Base-by-base conservation (phyloP, 2,888 invertebrate genomes). In the Parnassius glacialis region DNA sequence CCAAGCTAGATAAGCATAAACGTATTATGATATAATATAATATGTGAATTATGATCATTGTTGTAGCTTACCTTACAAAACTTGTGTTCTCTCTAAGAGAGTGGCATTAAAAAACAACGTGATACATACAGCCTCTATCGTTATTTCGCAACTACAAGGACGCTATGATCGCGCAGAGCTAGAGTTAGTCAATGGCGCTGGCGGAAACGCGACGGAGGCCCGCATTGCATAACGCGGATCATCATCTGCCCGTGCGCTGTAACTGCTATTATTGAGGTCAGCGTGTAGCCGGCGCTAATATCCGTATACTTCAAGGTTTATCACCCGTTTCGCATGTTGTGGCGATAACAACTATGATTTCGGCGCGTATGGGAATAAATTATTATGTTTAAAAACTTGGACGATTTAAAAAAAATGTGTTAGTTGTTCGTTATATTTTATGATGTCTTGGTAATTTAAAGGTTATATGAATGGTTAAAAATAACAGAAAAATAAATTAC, bases 131-230 rank as follows among this genome's bases (percentile, higher is more conserved):
- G 59, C 59, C 55, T 59, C 44, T 44, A 50, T 12, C 16, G 45
- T 10, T 10, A n/a, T 59, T 59, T 59, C 63, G 52, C 52, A 59
- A 59, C 11, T n/a, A 54, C 59, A 56, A 63, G 63, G 59, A 52
- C 59, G 59, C 34, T 41, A 42, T 13, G 50, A 20, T 2, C 47
- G 61, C 52, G 42, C 20, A 9, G 16, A 9, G 55, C 55, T 25
- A 13, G 47, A n/a, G 56, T 59, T 63, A 59, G 63, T 56, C 56
- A 59, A 63, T 59, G 47, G 63, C 54, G 63, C 59, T 59, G 42
- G 63, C 58, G 63, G 63, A 59, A 59, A 57, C 55, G 55, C 34
- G 13, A 42, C 51, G 34, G n/a, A 45, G 59, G 50, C 20, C 12
- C 45, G 52, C 16, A 55, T 59, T 59, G 63, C 63, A 52, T 59